Evolutionary conservation across 2,113 vertebrate genomes (phyloP).

Genomic region (Eulacestoma nigropectus): DNA sequence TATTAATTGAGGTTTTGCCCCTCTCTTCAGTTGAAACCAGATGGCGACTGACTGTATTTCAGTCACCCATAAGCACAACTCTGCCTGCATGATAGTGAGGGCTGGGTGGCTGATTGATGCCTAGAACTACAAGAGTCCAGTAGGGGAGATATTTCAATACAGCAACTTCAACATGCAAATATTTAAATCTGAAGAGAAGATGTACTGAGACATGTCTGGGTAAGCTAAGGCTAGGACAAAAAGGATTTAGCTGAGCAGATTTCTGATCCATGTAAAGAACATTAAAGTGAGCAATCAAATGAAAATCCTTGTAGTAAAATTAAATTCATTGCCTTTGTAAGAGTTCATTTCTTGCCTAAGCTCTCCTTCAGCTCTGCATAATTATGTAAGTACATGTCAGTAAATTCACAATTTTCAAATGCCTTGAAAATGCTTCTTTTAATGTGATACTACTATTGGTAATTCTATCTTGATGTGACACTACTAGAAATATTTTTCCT

Average conservation of each 20-base stretch:
- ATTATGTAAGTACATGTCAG: neutral
- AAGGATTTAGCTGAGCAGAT: neutral
- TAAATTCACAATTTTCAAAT: neutral
- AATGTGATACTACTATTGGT: neutral
- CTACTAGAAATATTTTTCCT: neutral
- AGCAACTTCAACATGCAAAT: neutral
- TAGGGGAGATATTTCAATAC: neutral
- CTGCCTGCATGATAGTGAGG: neutral
- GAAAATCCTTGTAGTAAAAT: neutral
- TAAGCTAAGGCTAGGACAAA: neutral
- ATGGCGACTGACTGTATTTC: neutral
- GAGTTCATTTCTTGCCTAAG: neutral
- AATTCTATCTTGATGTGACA: neutral
- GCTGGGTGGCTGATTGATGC: neutral
- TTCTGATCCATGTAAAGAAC: neutral
- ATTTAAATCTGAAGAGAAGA: neutral
- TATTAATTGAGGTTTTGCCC: neutral
- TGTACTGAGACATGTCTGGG: neutral
- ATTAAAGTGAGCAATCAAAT: neutral
- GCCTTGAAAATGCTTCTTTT: neutral
- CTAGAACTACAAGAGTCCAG: neutral
- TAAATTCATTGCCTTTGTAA: neutral
- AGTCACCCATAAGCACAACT: neutral
- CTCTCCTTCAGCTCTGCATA: neutral
- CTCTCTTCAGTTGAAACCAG: neutral